Conservation (phyloP, 2,113 vertebrate species). For the Vidua macroura region DNA sequence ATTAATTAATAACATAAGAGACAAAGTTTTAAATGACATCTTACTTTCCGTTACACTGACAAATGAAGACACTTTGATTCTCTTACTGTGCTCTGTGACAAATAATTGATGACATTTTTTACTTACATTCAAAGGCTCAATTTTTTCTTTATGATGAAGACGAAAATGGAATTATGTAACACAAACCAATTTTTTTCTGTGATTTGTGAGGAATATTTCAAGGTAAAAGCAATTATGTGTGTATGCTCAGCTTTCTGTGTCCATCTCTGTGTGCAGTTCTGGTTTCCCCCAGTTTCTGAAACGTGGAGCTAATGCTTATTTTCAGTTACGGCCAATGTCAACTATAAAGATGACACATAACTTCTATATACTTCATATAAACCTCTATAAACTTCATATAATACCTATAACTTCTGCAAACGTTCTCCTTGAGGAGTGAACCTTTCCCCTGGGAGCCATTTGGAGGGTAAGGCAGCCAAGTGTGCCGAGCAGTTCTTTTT, state of each 20-base stretch:
- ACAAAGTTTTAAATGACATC: not conserved
- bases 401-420: not conserved
- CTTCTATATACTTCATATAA: not conserved
- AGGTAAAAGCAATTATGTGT: not conserved
- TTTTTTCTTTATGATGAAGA: not conserved
- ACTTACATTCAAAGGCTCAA: not conserved
- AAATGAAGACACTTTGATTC: not conserved
- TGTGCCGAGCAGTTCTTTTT: not conserved
- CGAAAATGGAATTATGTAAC: not conserved
- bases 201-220: not conserved
- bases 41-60: not conserved
- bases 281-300: not conserved
- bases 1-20: not conserved
- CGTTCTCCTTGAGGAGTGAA: not conserved
- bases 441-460: not conserved
- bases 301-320: not conserved
- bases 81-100: not conserved
- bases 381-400: not conserved
- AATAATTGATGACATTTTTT: not conserved
- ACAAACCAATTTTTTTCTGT: not conserved
- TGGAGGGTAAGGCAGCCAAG: not conserved
- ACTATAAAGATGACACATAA: not conserved
- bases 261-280: not conserved
- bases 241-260: not conserved
- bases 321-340: not conserved